Percentiles rank a stretch among this genome's conserved stretches.
These are phyloP conservation scores for Zosterops lateralis DNA, from an alignment of 2,113 vertebrate genomes.

Conservation along the genomic window DNA sequence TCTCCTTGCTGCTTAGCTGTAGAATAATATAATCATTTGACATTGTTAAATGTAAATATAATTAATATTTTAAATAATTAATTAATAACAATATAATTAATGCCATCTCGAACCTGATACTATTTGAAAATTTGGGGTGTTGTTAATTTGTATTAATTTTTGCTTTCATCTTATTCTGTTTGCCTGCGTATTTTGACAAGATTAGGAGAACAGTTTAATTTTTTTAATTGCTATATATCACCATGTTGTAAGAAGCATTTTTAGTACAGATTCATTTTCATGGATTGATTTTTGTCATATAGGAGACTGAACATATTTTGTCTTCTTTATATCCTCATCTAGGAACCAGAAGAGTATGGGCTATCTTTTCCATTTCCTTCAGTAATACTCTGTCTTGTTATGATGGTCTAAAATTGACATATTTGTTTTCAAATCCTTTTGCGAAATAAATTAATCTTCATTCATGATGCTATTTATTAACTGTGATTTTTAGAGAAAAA, in stretches of 20 bases:
- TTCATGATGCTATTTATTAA: neutral
- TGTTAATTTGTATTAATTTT: neutral
- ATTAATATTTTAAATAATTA: neutral
- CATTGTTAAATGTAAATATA: neutral
- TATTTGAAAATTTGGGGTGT: neutral
- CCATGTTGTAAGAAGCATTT: neutral
- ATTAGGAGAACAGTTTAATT: neutral
- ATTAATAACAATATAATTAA: neutral
- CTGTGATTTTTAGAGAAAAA: neutral
- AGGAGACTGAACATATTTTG: neutral
- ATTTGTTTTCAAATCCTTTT: neutral
- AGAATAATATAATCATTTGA: neutral
- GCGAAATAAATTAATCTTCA: neutral
- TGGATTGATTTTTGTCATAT: neutral
- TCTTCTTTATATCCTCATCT: neutral
- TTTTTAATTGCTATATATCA: neutral
- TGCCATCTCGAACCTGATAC: neutral
- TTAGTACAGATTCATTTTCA: neutral
- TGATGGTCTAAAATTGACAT: neutral
- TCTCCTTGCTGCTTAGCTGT: neutral
- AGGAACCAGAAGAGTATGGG: neutral
- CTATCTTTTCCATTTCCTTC: neutral
- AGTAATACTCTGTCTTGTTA: neutral
- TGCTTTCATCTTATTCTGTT: neutral
- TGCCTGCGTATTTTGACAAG: neutral